phyloP scores from a whole-genome alignment of 2,113 vertebrate genomes.

The Upupa epops region DNA sequence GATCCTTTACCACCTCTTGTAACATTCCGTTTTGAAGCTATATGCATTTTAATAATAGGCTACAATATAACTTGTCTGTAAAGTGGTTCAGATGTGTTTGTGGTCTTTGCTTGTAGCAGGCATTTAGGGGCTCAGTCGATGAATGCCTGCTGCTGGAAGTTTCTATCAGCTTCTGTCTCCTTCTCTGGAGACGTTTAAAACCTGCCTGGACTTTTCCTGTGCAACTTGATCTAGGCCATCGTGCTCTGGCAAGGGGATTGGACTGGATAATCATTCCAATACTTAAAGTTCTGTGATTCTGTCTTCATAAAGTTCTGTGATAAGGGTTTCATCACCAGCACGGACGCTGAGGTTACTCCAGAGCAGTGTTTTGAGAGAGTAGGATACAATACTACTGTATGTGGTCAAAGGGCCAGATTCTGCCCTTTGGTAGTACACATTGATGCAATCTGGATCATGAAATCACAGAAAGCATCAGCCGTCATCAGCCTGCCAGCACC shows the following conservation, averaged over 20 bases:
- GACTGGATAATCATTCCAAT: too few species aligned
- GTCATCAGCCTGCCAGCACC: background rate
- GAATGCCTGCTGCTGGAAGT: background rate
- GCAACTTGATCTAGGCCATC: too few species aligned
- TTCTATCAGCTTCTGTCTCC: background rate
- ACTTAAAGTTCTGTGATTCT: too few species aligned
- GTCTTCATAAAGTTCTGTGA: too few species aligned
- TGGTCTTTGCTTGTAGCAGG: background rate
- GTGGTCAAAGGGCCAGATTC: background rate
- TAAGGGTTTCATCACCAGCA: background rate
- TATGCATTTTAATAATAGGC: background rate
- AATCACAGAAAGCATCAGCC: background rate
- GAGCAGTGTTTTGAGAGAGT: background rate
- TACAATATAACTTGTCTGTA: background rate
- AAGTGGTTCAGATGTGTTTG: background rate
- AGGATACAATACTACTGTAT: too few species aligned
- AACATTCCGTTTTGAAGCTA: background rate
- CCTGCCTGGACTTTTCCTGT: too few species aligned
- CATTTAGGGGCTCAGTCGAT: background rate
- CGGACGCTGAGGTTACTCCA: background rate
- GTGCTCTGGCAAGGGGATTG: too few species aligned
- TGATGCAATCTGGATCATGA: background rate
- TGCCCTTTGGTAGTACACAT: background rate
- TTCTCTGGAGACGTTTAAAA: too few species aligned
- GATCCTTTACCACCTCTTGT: conserved; percentile 8